Evolutionary conservation across 2,888 invertebrate species (phyloP), one percentile per base, ranked within the genome.

Genomic region (Pharmacophagus antenor): DNA sequence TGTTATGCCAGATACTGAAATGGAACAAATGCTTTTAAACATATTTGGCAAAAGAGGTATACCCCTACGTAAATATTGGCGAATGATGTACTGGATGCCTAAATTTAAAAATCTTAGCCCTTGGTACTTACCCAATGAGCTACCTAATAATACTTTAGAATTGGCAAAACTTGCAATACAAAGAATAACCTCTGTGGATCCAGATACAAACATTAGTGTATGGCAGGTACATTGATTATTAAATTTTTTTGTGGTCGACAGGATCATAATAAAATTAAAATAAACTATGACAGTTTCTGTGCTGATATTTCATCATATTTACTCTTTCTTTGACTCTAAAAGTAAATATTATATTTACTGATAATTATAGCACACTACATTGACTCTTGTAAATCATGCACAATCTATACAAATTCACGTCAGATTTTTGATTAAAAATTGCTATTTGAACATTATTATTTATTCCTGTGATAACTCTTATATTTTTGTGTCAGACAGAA

Each of bases 71-170:
- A 95, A 95, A 73, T 95, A 92, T 73, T 94, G 95, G 94, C 90
- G 95, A 12, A 95, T 96, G 95, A 93, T 95, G 93, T 96, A 96
- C 72, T 96, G 96, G 96, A 94, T 95, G 94, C 98, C 99, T 0
- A 99, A 99, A 81, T 97, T 99, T 77, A 96, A 94, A 76, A 94
- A 98, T 76, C 81, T 95, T 0, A 96, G 96, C 58, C 98, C 98
- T 0, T 98, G 96, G 95, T 93, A 93, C 4, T 80, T 96, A 56
- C 97, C 97, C 0, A 92, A 93, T 53, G 92, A 94, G 0, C 77
- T 96, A n/a, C 97, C 98, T 0, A 89, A 92, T 65, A 95, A 97
- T 73, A 91, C 93, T 0, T 82, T 95, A 15, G 95, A 95, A 72
- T 80, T 98, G 52, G 98, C 98, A 0, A 93, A 93, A 75, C 74